Base-by-base conservation (phyloP, 2,113 vertebrate species). In the Limnothrissa miodon region DNA sequence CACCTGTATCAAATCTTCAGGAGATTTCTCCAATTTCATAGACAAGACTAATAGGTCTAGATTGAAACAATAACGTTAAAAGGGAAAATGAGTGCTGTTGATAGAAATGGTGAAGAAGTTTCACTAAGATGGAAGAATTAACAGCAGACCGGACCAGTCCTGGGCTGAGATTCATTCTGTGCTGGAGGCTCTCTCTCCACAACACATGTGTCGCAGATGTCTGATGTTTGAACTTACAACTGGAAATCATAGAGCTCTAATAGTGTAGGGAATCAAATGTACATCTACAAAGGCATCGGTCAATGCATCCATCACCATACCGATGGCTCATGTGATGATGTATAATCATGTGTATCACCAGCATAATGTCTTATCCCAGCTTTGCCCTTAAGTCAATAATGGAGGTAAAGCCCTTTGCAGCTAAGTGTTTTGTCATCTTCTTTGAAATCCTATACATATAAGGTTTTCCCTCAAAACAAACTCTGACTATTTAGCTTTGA, bases 361-460 rank as follows among this genome's bases (percentile, higher is more conserved):
- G 25, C 62, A 33, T 13, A 70, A 36, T 36, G 62, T 13, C 62
- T 33, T 4, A 70, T 17, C 62, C 33, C 29, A 70, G 29, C 11
- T 70, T 70, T 36, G 6, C 29, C 4, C 29, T 70, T 10, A 70
- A 70, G 62, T 33, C 36, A 70, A 36, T 15, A 70, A 33, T 33
- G 11, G 62, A 70, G 62, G 62, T 36, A 29, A 36, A 70, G 62
- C 17, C 29, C 11, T 36, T 70, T 36, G 42, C 62, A 70, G 62
- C 25, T 70, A 70, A 33, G 62, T 5, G 17, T 70, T 33, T 36
- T 36, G 13, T 15, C 62, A 2, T 36, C 29, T 29, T 66, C 25
- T 70, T 33, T 70, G 62, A 70, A 70, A 70, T 70, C 29, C 62
- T 70, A 70, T 70, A 70, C 62, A 70, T 70, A 70, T 36, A 17